Evolutionary conservation across 35 echinoderm and acorn worm genomes (phyloP).

Genomic region (Apostichopus japonicus): DNA sequence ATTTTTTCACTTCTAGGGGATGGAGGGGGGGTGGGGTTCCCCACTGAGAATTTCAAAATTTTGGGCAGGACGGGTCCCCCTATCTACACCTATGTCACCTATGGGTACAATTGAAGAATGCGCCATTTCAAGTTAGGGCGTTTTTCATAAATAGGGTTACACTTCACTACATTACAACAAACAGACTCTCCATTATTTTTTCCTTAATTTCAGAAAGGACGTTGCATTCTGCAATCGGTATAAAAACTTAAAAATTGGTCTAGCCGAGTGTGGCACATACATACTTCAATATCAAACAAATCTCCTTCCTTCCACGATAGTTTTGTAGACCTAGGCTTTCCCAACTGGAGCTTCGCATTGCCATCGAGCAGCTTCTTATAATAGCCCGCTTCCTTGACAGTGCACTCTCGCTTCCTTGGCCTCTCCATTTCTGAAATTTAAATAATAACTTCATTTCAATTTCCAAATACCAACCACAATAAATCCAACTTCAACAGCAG

Average conservation of each 20-base stretch:
- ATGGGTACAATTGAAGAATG: no score
- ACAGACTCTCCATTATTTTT: not conserved
- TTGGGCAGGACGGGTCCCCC: no score
- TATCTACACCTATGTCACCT: no score
- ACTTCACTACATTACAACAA: not conserved
- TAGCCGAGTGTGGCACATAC: not conserved
- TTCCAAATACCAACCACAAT: no score
- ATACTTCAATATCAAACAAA: conserved; percentile 61
- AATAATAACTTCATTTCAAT: no score
- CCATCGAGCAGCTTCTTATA: conserved; percentile 17
- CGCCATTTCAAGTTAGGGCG: no score
- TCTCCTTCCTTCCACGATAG: conserved; percentile 55
- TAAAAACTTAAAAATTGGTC: not conserved
- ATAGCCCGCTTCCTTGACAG: conserved; percentile 34
- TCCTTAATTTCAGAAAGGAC: not conserved
- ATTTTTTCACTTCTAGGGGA: no score
- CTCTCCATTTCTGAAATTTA: conserved; percentile 10
- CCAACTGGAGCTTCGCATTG: not conserved
- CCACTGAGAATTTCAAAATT: no score
- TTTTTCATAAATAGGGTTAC: no score
- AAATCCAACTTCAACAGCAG: no score
- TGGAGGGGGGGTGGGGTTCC: no score
- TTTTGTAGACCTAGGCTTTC: conserved; percentile 4
- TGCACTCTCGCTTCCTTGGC: conserved; percentile 27
- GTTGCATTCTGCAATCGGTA: no score